A percentile compares a stretch with the other conserved stretches of the same genome.
Conservation (phyloP, 2,797 vertebrate species). For the Hozukius guyotensis region DNA sequence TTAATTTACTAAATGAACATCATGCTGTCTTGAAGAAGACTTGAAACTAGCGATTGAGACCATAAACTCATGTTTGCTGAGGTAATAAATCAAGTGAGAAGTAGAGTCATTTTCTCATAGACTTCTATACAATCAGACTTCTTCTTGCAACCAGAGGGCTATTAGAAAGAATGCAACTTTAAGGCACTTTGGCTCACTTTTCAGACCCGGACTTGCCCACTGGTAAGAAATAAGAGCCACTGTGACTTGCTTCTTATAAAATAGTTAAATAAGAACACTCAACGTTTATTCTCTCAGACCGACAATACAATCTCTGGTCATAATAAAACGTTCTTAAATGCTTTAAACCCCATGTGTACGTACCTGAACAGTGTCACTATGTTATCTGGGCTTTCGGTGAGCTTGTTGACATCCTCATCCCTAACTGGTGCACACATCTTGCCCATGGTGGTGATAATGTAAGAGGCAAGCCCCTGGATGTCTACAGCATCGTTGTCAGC, state of each 20-base stretch:
- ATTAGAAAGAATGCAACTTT: too few relatives aligned
- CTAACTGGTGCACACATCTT: conserved; percentile 91
- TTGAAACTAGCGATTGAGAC: too few relatives aligned
- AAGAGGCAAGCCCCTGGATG: conserved; percentile 90
- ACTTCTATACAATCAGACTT: too few relatives aligned
- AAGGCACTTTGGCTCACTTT: too few relatives aligned
- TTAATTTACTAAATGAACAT: too few relatives aligned
- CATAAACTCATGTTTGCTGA: too few relatives aligned
- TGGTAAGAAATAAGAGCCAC: not conserved
- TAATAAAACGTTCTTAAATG: not conserved
- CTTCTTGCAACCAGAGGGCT: too few relatives aligned
- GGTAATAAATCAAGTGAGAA: too few relatives aligned
- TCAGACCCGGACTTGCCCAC: too few relatives aligned
- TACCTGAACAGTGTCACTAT: conserved; percentile 88
- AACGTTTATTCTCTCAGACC: not conserved
- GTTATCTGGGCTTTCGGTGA: conserved; percentile 84
- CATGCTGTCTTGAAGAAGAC: too few relatives aligned
- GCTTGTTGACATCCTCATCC: conserved; percentile 89
- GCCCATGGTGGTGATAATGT: conserved; percentile 91
- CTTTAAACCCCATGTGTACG: not conserved
- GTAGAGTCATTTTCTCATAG: too few relatives aligned
- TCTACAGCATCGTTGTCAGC: conserved; percentile 91
- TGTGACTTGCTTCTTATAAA: not conserved
- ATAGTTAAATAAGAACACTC: not conserved
- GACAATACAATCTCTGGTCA: not conserved